phyloP scores from a whole-genome alignment of 2,888 invertebrate species.

The Pinctada fucata region DNA sequence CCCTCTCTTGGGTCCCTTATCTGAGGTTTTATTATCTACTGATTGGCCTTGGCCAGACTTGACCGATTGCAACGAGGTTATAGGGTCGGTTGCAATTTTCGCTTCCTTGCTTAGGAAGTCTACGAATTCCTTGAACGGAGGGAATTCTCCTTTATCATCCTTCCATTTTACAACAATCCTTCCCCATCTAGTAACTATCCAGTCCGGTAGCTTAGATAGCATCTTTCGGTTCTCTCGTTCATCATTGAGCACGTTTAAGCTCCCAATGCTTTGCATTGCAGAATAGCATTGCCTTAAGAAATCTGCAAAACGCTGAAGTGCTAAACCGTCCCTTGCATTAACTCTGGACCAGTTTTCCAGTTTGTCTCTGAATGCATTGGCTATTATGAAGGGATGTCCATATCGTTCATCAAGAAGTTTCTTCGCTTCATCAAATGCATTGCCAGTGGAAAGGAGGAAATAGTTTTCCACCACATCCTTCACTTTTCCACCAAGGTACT shows the following conservation, averaged over 20 bases:
- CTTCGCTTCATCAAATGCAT: constrained; percentile 1
- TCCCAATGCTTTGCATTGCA: constrained; percentile 17
- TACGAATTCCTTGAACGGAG: background rate
- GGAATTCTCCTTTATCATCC: background rate
- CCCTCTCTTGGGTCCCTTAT: background rate
- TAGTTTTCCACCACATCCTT: constrained; percentile 4
- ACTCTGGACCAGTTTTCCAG: constrained; percentile 8
- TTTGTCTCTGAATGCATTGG: constrained; percentile 25
- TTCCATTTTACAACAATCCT: background rate
- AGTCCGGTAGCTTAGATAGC: constrained; percentile 4
- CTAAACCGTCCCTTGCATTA: background rate
- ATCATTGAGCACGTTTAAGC: constrained; percentile 12
- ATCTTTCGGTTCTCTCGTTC: constrained; percentile 15
- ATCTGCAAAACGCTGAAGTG: background rate
- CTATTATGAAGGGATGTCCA: background rate
- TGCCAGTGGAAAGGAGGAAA: constrained; percentile 9
- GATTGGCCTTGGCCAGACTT: background rate
- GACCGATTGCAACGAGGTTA: background rate
- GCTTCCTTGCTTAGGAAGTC: constrained; percentile 3
- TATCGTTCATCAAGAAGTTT: background rate
- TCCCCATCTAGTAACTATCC: constrained; percentile 5
- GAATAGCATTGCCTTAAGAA: constrained; percentile 22
- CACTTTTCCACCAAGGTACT: constrained; percentile 12
- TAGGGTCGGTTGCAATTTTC: constrained; percentile 2
- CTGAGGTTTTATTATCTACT: background rate